These are phyloP conservation scores for Caenorhabditis brenneri DNA, from an alignment of 1,140 invertebrate species.

Conservation along the genomic window DNA sequence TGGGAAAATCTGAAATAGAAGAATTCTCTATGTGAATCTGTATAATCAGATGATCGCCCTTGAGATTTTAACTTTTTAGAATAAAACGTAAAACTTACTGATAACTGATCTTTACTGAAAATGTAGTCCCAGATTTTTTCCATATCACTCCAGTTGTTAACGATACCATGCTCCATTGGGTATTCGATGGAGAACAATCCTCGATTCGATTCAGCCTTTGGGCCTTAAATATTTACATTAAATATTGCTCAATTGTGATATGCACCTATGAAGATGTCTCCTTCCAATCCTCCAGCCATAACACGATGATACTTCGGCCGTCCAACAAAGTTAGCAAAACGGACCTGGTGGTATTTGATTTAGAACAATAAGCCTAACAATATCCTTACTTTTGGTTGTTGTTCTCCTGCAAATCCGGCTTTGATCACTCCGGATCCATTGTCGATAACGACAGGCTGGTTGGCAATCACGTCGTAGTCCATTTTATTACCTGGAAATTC, in stretches of 20 bases:
- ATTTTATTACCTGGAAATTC: constrained; percentile 25
- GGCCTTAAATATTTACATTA: constrained; percentile 81
- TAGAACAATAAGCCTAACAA: not conserved
- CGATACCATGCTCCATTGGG: constrained; percentile 99
- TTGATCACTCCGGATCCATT: constrained; percentile 99
- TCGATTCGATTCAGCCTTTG: constrained; percentile 92
- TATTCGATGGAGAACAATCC: constrained; percentile 92
- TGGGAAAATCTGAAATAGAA: constrained; percentile 94
- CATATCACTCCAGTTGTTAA: constrained; percentile 99
- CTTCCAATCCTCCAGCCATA: constrained; percentile 97
- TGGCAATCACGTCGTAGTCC: constrained; percentile 80
- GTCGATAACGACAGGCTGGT: constrained; percentile 99
- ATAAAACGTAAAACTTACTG: constrained; percentile 72
- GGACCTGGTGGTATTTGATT: not conserved
- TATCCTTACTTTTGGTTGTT: constrained; percentile 91
- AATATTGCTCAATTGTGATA: too few relatives aligned
- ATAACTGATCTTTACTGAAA: constrained; percentile 77
- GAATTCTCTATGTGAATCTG: too few relatives aligned
- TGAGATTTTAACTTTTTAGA: too few relatives aligned
- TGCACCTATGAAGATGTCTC: constrained; percentile 88
- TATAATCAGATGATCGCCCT: not conserved
- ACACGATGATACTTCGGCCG: constrained; percentile 95
- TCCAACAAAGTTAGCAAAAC: constrained; percentile 97
- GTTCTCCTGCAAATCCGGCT: constrained; percentile 94
- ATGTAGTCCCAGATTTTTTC: constrained; percentile 98